These are phyloP conservation scores for Lagenorhynchus albirostris DNA, from an alignment of 2,113 vertebrate genomes.

Conservation along the genomic window DNA sequence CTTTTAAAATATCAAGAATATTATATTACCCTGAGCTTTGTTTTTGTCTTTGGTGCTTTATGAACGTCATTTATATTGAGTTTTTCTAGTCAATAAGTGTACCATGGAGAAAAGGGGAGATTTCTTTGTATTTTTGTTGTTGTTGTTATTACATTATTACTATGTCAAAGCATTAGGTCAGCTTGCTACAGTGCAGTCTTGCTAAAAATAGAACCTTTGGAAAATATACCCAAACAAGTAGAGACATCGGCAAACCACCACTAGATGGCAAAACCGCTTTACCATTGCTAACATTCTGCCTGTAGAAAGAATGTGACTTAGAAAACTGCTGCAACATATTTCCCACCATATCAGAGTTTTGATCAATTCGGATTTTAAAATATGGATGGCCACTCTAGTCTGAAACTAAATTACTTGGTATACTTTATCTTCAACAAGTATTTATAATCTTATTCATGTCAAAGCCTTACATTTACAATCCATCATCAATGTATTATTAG, in stretches of 20 bases:
- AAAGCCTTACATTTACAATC: neutral
- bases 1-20: constrained; percentile 11
- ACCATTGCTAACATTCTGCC: constrained; percentile 4
- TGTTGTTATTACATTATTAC: constrained; percentile 44
- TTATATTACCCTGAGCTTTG: neutral
- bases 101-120: neutral
- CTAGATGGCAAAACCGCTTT: constrained; percentile 80
- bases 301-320: constrained; percentile 58
- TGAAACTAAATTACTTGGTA: constrained; percentile 50
- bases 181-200: constrained; percentile 40
- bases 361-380: constrained; percentile 50
- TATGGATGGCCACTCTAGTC: neutral
- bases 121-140: constrained; percentile 10
- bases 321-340: constrained; percentile 38
- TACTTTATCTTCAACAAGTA: neutral
- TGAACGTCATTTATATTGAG: neutral
- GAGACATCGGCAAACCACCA: constrained; percentile 49
- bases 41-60: neutral
- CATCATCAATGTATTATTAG: neutral
- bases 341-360: constrained; percentile 21
- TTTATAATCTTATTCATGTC: neutral
- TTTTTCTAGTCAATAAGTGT: constrained; percentile 24
- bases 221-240: neutral
- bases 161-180: constrained; percentile 70
- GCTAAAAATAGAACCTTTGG: constrained; percentile 69